Percentiles rank a stretch among this genome's conserved stretches.
Evolutionary conservation across 2,113 vertebrate genomes (phyloP).

Genomic region (Equus quagga): DNA sequence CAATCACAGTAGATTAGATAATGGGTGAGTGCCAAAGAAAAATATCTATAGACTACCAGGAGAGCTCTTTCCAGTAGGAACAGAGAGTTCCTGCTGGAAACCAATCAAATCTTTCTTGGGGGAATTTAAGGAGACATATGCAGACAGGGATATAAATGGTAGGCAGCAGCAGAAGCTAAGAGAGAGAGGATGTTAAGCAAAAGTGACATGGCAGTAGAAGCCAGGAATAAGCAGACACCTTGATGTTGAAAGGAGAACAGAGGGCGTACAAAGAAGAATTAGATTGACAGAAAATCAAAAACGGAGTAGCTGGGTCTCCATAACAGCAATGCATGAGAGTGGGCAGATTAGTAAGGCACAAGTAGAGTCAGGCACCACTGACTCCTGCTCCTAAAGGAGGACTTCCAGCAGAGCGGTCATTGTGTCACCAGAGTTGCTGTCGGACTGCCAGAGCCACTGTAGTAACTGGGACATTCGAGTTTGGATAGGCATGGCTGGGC

Average conservation of each 20-base stretch:
- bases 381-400: neutral
- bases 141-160: slow-evolving; percentile 10
- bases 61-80: neutral
- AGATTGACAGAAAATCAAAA: slow-evolving; percentile 7
- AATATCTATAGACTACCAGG: neutral
- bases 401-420: neutral
- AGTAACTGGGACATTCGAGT: neutral
- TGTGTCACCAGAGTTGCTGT: neutral
- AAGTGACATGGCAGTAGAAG: neutral
- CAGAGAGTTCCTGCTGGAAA: slow-evolving; percentile 1
- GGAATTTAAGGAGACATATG: slow-evolving; percentile 19
- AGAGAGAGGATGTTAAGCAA: slow-evolving; percentile 26
- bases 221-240: neutral
- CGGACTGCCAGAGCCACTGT: neutral
- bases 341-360: neutral
- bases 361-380: neutral
- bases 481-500: neutral
- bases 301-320: neutral
- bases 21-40: slow-evolving; percentile 15
- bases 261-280: slow-evolving; percentile 30
- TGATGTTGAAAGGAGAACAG: slow-evolving; percentile 11
- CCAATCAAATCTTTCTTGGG: neutral
- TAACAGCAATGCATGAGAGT: neutral
- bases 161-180: neutral
- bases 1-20: neutral